Evolutionary conservation across 2,797 vertebrate genomes (phyloP).

Genomic region (Otolemur crassicaudatus): DNA sequence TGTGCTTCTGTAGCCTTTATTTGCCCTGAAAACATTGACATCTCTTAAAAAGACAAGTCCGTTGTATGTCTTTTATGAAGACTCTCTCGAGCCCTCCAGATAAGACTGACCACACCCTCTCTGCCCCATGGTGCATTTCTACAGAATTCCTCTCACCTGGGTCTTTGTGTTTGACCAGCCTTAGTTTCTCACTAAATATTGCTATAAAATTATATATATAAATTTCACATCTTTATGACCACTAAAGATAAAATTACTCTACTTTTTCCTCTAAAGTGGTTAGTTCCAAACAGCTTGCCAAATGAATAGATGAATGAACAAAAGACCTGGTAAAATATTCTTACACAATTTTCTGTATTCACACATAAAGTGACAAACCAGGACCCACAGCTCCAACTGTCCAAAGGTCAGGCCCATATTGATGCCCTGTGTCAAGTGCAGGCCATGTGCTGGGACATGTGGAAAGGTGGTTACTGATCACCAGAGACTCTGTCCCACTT

Average conservation of each 20-base stretch:
- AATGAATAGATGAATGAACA: background rate
- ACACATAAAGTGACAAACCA: background rate
- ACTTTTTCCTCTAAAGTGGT: background rate
- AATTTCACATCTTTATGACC: background rate
- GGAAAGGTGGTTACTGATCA: background rate
- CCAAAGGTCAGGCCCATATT: too few relatives aligned
- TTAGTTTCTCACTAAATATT: background rate
- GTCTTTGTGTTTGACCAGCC: background rate
- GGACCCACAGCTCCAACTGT: too few relatives aligned
- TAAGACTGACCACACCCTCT: background rate
- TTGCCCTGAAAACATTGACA: background rate
- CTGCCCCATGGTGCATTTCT: background rate
- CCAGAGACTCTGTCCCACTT: background rate
- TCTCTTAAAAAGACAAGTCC: background rate
- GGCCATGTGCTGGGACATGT: fast-evolving
- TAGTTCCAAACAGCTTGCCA: background rate
- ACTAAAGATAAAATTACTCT: background rate
- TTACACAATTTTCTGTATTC: background rate
- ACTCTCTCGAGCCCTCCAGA: background rate
- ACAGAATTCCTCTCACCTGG: background rate
- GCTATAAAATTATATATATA: too few relatives aligned
- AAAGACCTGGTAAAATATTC: background rate
- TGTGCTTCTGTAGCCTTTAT: background rate
- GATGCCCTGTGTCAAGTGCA: fast-evolving
- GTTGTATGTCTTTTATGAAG: background rate